phyloP scores from a whole-genome alignment of 2,797 vertebrate genomes.

The Lacerta agilis region DNA sequence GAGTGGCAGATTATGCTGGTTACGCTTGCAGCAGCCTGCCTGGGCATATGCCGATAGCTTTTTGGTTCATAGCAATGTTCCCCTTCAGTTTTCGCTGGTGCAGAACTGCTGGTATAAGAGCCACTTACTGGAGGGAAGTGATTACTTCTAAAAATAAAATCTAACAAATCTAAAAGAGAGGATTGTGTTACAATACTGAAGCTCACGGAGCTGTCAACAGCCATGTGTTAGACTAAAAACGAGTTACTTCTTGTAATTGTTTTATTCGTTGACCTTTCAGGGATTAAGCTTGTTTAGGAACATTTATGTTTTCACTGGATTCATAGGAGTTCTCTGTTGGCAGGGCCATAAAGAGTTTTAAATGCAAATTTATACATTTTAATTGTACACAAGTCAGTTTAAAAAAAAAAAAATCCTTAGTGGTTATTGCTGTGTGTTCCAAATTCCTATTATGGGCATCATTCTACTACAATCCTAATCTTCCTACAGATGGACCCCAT shows the following conservation, averaged over 20 bases:
- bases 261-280: conserved; percentile 39
- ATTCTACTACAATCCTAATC: conserved; percentile 27
- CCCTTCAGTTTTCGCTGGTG: conserved; percentile 62
- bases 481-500: no score
- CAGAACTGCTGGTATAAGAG: conserved; percentile 57
- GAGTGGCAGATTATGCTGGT: conserved; percentile 10
- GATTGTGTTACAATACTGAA: conserved; percentile 66
- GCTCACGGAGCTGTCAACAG: conserved; percentile 63
- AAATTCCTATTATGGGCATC: not conserved
- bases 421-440: conserved; percentile 21
- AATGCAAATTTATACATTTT: conserved; percentile 28
- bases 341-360: conserved; percentile 27
- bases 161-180: conserved; percentile 57
- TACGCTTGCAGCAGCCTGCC: conserved; percentile 2
- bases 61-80: conserved; percentile 52
- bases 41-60: conserved; percentile 12
- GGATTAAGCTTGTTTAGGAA: conserved; percentile 25
- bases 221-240: conserved; percentile 60
- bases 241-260: conserved; percentile 43
- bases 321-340: not conserved
- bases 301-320: not conserved
- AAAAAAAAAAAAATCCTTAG: not conserved
- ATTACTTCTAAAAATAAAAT: conserved; percentile 71
- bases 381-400: conserved; percentile 8
- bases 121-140: conserved; percentile 70